Percentiles rank a stretch among this genome's conserved stretches.
These are phyloP conservation scores for Cyphomyrus discorhynchus DNA, from an alignment of 2,113 vertebrate species.

Conservation along the genomic window DNA sequence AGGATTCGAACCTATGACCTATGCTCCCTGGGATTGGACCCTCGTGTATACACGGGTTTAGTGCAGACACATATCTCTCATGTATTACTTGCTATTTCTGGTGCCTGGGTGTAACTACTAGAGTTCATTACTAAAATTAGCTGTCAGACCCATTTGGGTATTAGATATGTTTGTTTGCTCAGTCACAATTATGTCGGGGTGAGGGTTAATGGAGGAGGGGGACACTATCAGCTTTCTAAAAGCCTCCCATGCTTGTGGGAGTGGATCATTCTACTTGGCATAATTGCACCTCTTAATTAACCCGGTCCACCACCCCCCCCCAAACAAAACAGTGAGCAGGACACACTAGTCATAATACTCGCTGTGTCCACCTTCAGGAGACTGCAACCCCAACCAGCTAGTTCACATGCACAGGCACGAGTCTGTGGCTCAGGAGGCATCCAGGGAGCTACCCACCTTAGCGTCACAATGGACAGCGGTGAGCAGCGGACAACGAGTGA, in stretches of 20 bases:
- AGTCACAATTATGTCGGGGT: not conserved
- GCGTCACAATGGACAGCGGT: not conserved
- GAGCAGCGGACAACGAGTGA: not conserved
- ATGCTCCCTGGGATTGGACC: not conserved
- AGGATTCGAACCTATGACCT: not conserved
- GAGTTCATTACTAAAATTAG: not conserved
- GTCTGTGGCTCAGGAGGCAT: not conserved
- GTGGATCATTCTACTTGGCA: not conserved
- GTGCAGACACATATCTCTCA: not conserved
- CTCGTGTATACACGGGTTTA: not conserved
- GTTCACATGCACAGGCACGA: not conserved
- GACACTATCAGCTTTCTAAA: not conserved
- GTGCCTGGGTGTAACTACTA: not conserved
- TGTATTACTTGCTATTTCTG: not conserved
- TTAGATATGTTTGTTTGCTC: conserved; percentile 8
- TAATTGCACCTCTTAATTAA: not conserved
- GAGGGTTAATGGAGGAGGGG: not conserved
- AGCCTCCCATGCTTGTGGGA: not conserved
- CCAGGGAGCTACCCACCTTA: not conserved
- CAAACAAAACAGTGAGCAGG: not conserved
- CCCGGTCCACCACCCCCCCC: not conserved
- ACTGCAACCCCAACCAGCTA: not conserved
- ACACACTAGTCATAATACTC: not conserved
- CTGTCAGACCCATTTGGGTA: not conserved
- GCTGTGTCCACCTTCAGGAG: not conserved